Base-by-base conservation (phyloP, 2,113 vertebrate species). In the Lampris incognitus region DNA sequence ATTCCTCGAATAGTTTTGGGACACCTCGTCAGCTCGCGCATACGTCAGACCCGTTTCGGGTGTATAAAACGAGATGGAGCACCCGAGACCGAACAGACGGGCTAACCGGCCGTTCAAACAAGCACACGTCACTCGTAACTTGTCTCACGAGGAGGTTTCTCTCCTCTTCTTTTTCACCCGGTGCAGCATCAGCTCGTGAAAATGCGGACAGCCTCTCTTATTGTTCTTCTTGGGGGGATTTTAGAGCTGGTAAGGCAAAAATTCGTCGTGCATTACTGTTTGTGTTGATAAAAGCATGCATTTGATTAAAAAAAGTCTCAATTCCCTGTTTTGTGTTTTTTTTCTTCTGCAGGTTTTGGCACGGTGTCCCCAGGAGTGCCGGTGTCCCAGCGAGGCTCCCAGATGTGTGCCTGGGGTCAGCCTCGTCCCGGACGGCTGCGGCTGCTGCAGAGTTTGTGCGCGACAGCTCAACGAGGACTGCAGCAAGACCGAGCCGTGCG, bases 381-480 rank as follows among this genome's bases (percentile, higher is more conserved):
- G 3, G 13, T 92, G 90, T 77, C 70, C 83, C 6, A 1, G 48
- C 2, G 75, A 79, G 8, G 51, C 41, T 36, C 95, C 95, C 76
- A 92, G 82, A 81, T 98, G 97, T 86, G 91, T 95, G 72, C 94
- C 95, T 0, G 97, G 96, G 56, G 96, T 98, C 64, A 94, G 96
- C 62, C 89, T 97, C 61, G 92, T 94, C 37, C 87, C 88, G 63
- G 96, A 97, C 50, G 91, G 89, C 87, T 99, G 97, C 62, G 94
- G 95, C 82, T 98, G 97, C 92, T 98, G 97, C 85, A 95, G 94
- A 68, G 95, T 98, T 73, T 99, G 97, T 84, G 95, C 96, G 38
- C 94, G 93, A 78, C 97, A 99, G 83, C 97, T 98, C 76, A 98
- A 98, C 82, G 96, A 99, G 61, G 97, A 99, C 93, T 99, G 97